Evolutionary conservation across 2,797 vertebrate species (phyloP).

Genomic region (Harpagifer antarcticus): DNA sequence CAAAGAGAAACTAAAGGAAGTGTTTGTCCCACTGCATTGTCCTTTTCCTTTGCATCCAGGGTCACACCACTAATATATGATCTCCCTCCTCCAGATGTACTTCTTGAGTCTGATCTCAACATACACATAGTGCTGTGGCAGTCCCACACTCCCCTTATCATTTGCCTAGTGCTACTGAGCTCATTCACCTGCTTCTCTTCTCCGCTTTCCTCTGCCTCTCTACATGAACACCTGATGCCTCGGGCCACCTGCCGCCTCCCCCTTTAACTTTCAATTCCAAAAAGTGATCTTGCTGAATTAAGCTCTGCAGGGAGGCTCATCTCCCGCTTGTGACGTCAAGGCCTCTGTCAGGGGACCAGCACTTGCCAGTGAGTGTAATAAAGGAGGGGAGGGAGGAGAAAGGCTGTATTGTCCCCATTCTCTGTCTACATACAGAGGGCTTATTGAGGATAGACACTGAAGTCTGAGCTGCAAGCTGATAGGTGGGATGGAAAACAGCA

Average conservation of each 20-base stretch:
- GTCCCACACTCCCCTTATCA: conserved; percentile 52
- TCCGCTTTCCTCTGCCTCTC: conserved; percentile 51
- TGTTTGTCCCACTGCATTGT: conserved; percentile 37
- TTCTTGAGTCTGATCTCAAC: conserved; percentile 41
- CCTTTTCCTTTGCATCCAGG: conserved; percentile 14
- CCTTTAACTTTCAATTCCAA: conserved; percentile 54
- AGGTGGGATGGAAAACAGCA: conserved; percentile 69
- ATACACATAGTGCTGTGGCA: conserved; percentile 45
- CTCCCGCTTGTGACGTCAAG: conserved; percentile 73
- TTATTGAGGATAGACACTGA: conserved; percentile 76
- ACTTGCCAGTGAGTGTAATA: conserved; percentile 63
- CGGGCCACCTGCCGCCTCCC: conserved; percentile 28
- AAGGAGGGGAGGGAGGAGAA: conserved; percentile 21
- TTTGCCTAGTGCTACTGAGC: conserved; percentile 24
- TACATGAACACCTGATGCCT: conserved; percentile 71
- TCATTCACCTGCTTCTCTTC: conserved; percentile 55
- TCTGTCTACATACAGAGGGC: conserved; percentile 79
- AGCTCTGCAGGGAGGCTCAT: conserved; percentile 66
- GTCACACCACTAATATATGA: conserved; percentile 19
- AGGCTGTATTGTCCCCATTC: conserved; percentile 72
- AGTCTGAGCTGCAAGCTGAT: conserved; percentile 80
- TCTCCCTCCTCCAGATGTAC: conserved; percentile 11
- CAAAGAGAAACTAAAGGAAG: conserved; percentile 36
- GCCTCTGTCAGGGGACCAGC: conserved; percentile 72
- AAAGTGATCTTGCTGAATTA: conserved; percentile 63